phyloP scores from a whole-genome alignment of 1,140 invertebrate species.

The Lasioglossum baleicum region DNA sequence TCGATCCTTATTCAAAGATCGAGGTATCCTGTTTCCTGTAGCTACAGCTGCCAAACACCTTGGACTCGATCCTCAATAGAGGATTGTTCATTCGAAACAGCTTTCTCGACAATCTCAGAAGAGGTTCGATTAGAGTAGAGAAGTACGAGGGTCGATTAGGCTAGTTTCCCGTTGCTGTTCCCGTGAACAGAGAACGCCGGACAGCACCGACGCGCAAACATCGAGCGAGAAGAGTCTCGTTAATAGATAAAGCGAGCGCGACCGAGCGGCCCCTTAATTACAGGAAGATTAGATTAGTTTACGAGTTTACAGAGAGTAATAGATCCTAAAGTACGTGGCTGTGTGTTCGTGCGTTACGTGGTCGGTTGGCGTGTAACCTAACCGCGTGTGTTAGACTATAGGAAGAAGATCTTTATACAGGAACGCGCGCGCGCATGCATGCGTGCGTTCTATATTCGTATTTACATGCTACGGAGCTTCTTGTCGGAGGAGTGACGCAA shows the following conservation, averaged over 20 bases:
- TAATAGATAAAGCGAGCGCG: conserved; percentile 4
- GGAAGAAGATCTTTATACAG: conserved; percentile 2
- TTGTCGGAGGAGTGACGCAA: too few relatives aligned
- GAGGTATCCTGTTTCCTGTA: background rate
- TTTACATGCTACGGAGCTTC: too few relatives aligned
- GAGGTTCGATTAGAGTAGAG: too few relatives aligned
- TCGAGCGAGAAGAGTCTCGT: background rate
- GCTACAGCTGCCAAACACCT: background rate
- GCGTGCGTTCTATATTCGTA: too few relatives aligned
- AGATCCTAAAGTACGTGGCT: conserved; percentile 3
- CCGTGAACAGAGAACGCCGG: background rate
- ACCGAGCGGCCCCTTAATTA: conserved; percentile 9
- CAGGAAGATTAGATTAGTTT: conserved; percentile 29
- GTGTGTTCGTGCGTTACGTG: conserved; percentile 6
- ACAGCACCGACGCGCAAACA: background rate
- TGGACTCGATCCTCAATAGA: too few relatives aligned
- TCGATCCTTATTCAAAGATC: too few relatives aligned
- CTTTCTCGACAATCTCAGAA: too few relatives aligned
- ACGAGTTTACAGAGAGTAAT: conserved; percentile 4
- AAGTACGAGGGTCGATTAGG: too few relatives aligned
- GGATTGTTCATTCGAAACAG: background rate
- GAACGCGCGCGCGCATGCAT: background rate
- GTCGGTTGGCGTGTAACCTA: conserved; percentile 1
- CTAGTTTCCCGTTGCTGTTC: background rate
- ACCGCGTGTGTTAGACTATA: background rate